phyloP scores from a whole-genome alignment of 2,888 invertebrate genomes.

The Alloscopus bannaensis region DNA sequence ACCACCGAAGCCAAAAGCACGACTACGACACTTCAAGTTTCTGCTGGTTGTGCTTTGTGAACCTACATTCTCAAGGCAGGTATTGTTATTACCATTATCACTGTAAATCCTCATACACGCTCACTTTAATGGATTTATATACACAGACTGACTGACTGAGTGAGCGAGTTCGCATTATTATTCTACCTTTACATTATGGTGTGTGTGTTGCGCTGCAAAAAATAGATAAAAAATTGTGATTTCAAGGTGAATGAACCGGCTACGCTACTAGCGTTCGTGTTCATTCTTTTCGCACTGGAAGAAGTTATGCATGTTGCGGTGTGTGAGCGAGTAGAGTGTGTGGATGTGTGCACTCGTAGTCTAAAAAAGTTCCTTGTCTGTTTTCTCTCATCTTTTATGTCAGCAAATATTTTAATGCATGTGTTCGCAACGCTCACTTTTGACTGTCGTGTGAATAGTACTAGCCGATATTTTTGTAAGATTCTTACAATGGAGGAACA shows the following conservation, averaged over 20 bases:
- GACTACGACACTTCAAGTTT: conserved; percentile 4
- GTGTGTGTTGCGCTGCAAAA: conserved; percentile 59
- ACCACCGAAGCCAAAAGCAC: not conserved
- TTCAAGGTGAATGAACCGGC: conserved; percentile 72
- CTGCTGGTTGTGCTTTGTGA: not conserved
- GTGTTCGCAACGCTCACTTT: no score
- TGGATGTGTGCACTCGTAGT: conserved; percentile 17
- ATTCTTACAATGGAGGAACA: no score
- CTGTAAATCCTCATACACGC: not conserved
- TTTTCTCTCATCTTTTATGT: conserved; percentile 27
- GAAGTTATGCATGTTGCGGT: conserved; percentile 26
- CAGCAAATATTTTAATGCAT: no score
- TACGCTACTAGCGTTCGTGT: conserved; percentile 38
- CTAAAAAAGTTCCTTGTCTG: conserved; percentile 13
- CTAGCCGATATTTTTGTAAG: no score
- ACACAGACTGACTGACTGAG: conserved; percentile 31
- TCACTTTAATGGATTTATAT: conserved; percentile 12
- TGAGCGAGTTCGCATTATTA: conserved; percentile 19
- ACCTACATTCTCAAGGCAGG: conserved; percentile 33
- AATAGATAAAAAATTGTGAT: conserved; percentile 67
- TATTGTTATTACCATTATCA: conserved; percentile 12
- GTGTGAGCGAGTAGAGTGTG: conserved; percentile 19
- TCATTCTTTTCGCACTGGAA: conserved; percentile 41
- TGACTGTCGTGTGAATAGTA: no score
- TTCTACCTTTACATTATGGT: conserved; percentile 30